Evolutionary conservation across 2,797 vertebrate species (phyloP).

Genomic region (Semotilus atromaculatus): DNA sequence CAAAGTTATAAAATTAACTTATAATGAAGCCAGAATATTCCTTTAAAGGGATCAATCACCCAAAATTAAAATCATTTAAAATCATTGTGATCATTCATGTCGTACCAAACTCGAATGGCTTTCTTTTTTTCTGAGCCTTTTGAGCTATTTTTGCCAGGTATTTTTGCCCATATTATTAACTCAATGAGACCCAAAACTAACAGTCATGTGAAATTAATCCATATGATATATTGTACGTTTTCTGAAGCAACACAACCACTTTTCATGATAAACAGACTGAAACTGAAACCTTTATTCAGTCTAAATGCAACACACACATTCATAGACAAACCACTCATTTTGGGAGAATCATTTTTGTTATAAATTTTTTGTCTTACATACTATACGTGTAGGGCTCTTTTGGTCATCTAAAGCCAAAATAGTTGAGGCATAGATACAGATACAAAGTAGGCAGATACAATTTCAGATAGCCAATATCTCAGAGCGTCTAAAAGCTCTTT

Average conservation of each 20-base stretch:
- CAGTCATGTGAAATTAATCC: background rate
- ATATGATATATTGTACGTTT: background rate
- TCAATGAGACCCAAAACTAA: background rate
- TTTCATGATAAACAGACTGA: background rate
- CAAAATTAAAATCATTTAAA: background rate
- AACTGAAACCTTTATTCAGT: background rate
- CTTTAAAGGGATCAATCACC: background rate
- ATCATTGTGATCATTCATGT: background rate
- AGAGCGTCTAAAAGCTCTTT: slow-evolving; percentile 23
- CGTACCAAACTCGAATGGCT: background rate
- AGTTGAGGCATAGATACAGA: background rate
- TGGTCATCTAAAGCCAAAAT: slow-evolving; percentile 12
- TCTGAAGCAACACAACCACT: background rate
- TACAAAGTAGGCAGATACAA: slow-evolving; percentile 41
- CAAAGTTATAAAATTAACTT: background rate
- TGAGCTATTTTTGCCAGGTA: background rate
- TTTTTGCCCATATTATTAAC: background rate
- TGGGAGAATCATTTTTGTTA: background rate
- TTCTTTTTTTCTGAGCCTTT: background rate
- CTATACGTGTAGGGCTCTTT: background rate
- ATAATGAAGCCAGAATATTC: background rate
- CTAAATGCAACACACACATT: background rate
- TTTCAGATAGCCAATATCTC: slow-evolving; percentile 51
- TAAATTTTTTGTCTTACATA: slow-evolving; percentile 2
- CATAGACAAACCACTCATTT: background rate